phyloP scores from a whole-genome alignment of 1,140 invertebrate species.

The Asobara japonica region DNA sequence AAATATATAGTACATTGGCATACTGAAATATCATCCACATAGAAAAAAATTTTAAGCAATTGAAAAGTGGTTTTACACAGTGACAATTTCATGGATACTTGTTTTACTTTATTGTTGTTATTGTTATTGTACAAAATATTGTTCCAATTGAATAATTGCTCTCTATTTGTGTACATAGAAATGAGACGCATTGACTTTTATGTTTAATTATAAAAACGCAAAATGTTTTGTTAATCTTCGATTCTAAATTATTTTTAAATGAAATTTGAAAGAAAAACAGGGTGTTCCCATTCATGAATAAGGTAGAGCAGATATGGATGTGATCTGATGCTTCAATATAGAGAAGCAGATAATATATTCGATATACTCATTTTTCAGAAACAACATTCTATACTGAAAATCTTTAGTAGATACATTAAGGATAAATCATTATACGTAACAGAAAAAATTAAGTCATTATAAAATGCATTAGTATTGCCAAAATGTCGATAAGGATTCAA shows the following conservation, averaged over 20 bases:
- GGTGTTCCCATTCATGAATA: background rate
- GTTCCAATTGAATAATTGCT: conserved; percentile 41
- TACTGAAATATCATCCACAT: background rate
- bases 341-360: conserved; percentile 11
- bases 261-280: too few relatives aligned
- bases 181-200: conserved; percentile 1
- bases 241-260: too few relatives aligned
- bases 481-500: background rate
- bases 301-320: background rate
- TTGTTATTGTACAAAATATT: conserved; percentile 49
- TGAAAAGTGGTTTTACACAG: conserved; percentile 31
- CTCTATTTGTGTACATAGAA: conserved; percentile 56
- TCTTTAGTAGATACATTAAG: conserved; percentile 2
- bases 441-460: background rate
- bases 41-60: conserved; percentile 4
- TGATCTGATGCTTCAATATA: conserved; percentile 16
- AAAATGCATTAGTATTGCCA: background rate
- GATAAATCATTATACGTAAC: conserved; percentile 11
- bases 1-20: background rate
- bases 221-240: conserved; percentile 14
- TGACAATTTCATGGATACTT: conserved; percentile 36
- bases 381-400: conserved; percentile 16
- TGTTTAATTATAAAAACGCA: background rate
- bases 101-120: conserved; percentile 46
- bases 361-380: conserved; percentile 23